phyloP scores from a whole-genome alignment of 2,797 vertebrate species.

The Lithobates pipiens region DNA sequence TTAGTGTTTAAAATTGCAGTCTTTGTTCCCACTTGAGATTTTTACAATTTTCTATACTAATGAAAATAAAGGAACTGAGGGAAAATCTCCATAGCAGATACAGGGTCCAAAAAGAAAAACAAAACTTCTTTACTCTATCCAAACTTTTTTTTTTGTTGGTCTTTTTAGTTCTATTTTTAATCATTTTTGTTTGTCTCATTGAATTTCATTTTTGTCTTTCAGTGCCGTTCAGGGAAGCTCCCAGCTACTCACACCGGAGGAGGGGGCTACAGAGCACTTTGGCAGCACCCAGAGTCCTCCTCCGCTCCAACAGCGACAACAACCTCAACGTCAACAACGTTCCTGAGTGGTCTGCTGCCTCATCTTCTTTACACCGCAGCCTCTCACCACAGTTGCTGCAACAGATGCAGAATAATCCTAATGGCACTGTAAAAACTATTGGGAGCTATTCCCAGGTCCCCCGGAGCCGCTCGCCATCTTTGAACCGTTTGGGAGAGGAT shows the following conservation, averaged over 20 bases:
- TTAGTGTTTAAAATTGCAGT: no score
- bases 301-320: conserved; percentile 96
- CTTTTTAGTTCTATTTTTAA: no score
- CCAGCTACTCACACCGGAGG: conserved; percentile 88
- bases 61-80: no score
- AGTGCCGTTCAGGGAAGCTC: conserved; percentile 97
- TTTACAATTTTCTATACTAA: no score
- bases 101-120: no score
- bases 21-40: no score
- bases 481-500: conserved; percentile 91
- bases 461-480: conserved; percentile 90
- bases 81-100: no score
- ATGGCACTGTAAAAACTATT: conserved; percentile 88
- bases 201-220: conserved; percentile 31
- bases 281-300: conserved; percentile 87
- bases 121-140: no score
- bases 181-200: no score
- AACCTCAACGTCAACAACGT: conserved; percentile 83
- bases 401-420: conserved; percentile 89
- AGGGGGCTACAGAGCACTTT: conserved; percentile 84
- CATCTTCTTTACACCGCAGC: conserved; percentile 86
- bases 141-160: no score
- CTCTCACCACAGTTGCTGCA: conserved; percentile 92
- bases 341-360: conserved; percentile 79
- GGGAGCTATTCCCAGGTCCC: conserved; percentile 83